Evolutionary conservation across 2,888 invertebrate species (phyloP), one percentile per base, ranked within the genome.

Genomic region (Malthinus seriepunctatus): DNA sequence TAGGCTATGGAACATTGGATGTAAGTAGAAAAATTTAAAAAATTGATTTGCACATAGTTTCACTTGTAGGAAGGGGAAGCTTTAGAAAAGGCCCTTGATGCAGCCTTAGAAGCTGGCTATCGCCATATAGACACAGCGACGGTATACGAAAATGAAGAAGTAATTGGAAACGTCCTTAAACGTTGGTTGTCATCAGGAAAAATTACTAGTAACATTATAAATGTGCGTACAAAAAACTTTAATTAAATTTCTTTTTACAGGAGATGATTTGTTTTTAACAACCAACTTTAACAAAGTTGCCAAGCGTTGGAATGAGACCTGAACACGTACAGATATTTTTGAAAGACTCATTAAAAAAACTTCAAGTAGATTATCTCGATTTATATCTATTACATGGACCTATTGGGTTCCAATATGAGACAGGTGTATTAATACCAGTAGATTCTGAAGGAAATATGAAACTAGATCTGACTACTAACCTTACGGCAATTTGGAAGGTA

Each of bases 251-350:
- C 14, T 38, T 8, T n/a, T 15, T 42, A n/a, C n/a, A 42, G 82
- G 92, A 65, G 88, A 89, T 66, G 89, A 93, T 35, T 77, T 93
- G 0, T 93, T 89, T 72, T 82, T 93, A 39, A 88, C 88, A 34
- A 90, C 91, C 10, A 93, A n/a, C n/a, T n/a, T n/a, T 88, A 34
- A 90, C 91, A 10, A 93, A 93, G 77, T 82, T 91, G 66, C 85
- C 86, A n/a, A 83, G 85, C 8, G 76, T 80, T 69, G 84, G 86
- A 84, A 67, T 72, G 68, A 80, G 83, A 1, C 83, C 88, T 0
- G 82, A 83, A 32, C 75, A 80, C 42, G 86, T 89, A 8, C 83
- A 84, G 67, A 82, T 84, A 49, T 86, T 81, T 70, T 81, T 90
- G 49, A 82, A 82, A 60, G 81, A 80, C 34, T 90, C 90, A 0